These are phyloP conservation scores for Monochamus alternatus DNA, from an alignment of 2,888 invertebrate species.

Conservation along the genomic window DNA sequence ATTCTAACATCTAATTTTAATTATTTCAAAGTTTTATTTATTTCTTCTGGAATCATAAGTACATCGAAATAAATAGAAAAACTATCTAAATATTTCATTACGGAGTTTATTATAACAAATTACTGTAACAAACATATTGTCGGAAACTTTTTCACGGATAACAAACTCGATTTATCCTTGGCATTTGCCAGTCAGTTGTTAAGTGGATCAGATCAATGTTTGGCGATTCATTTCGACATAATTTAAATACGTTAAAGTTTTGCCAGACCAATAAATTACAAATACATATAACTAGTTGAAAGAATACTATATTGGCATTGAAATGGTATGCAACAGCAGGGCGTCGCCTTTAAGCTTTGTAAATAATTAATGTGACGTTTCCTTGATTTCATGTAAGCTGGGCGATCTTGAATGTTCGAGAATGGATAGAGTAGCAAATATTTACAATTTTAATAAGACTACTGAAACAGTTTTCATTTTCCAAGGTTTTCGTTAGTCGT, in stretches of 20 bases:
- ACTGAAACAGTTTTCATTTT: no score
- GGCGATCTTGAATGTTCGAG: slow-evolving; percentile 23
- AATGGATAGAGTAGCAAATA: background rate
- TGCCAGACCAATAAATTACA: slow-evolving; percentile 10
- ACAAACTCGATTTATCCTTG: slow-evolving; percentile 10
- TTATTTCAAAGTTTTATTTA: no score
- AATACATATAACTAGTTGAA: background rate
- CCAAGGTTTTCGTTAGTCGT: no score
- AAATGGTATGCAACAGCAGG: slow-evolving; percentile 10
- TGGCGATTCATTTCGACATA: background rate
- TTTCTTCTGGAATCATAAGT: no score
- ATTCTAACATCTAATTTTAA: no score
- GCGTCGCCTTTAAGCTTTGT: slow-evolving; percentile 22
- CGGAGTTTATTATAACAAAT: no score
- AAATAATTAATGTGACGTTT: slow-evolving; percentile 13
- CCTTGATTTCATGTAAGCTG: slow-evolving; percentile 24
- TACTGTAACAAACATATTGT: no score
- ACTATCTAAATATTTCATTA: no score
- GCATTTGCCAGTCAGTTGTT: slow-evolving; percentile 1
- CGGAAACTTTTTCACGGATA: background rate
- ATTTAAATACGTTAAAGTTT: background rate
- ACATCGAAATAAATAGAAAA: no score
- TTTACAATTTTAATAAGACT: no score
- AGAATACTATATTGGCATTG: slow-evolving; percentile 17
- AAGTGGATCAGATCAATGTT: slow-evolving; percentile 14